These are phyloP conservation scores for Staurois parvus DNA, from an alignment of 2,797 vertebrate genomes.

Conservation along the genomic window DNA sequence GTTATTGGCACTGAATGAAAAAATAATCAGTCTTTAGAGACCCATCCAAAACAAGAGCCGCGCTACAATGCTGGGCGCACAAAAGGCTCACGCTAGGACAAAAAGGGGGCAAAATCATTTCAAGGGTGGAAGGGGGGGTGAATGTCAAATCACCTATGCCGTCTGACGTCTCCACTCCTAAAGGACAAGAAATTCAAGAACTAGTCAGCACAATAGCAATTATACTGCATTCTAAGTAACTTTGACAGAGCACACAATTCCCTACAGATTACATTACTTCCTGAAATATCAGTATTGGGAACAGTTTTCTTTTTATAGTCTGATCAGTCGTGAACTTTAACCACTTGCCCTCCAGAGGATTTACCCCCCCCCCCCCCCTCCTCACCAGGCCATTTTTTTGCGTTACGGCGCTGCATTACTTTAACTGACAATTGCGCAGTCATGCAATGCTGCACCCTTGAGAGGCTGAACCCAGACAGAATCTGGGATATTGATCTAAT, in stretches of 20 bases:
- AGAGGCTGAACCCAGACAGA: no score
- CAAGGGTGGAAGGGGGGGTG: not conserved
- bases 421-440: no score
- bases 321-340: no score
- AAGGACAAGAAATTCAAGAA: slow-evolving; percentile 16
- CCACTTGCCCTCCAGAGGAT: no score
- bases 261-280: slow-evolving; percentile 2
- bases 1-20: slow-evolving; percentile 19
- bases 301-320: no score
- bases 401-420: no score
- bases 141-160: not conserved
- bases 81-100: not conserved
- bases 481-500: no score
- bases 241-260: not conserved
- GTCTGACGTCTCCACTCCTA: slow-evolving; percentile 7
- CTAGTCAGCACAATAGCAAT: slow-evolving; percentile 9
- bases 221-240: not conserved
- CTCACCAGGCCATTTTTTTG: no score
- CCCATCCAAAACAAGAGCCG: not conserved
- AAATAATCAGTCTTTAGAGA: slow-evolving; percentile 12
- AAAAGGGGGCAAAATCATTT: slow-evolving; percentile 4
- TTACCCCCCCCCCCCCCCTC: no score
- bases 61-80: not conserved
- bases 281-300: slow-evolving; percentile 21
- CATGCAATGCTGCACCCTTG: no score